Base-by-base conservation (phyloP, 2,113 vertebrate genomes). In the Scomber colias region DNA sequence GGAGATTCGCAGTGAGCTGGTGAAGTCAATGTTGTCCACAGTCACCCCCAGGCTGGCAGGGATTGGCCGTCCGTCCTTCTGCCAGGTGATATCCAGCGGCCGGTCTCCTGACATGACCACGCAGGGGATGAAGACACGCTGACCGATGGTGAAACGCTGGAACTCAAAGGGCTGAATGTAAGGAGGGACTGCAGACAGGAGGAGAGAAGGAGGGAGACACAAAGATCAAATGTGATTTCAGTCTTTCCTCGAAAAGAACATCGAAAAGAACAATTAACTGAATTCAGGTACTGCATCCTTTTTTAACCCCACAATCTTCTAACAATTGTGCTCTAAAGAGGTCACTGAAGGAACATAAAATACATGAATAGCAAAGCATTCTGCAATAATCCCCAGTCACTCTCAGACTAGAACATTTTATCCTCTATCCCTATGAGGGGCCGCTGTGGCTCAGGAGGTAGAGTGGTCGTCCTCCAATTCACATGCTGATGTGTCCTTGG, bases 61-160 rank as follows among this genome's bases (percentile, higher is more conserved):
- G 78, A 99, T 99, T 0, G 97, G 97, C 50, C 97, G 95, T 1
- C 98, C 96, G 0, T 99, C 98, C 85, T 99, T 99, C 92, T 99
- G 98, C 98, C 98, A 99, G n/a, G 98, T 99, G 90, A 99, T 99
- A 68, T 97, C 97, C 93, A 99, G 96, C 2, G 98, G 98, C 60
- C 98, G 90, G 93, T 99, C 98, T 2, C 98, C 98, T 0, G 98
- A 99, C 93, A 99, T 98, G 90, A 99, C 98, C 75, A 99, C 98
- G 0, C 98, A 99, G 0, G 98, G 97, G 87, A 99, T 99, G 91
- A 99, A 99, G 84, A 99, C 98, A 3, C 98, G 94, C 83, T 99
- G 98, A 19, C 98, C 98, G 0, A 99, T 99, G 89, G 98, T 98
- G 92, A 99, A 99, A 24, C 97, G 96, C 0, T 97, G 98, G 84